Evolutionary conservation across 2,797 vertebrate genomes (phyloP), one percentile per base, ranked within the genome.

Genomic region (Zonotrichia albicollis): DNA sequence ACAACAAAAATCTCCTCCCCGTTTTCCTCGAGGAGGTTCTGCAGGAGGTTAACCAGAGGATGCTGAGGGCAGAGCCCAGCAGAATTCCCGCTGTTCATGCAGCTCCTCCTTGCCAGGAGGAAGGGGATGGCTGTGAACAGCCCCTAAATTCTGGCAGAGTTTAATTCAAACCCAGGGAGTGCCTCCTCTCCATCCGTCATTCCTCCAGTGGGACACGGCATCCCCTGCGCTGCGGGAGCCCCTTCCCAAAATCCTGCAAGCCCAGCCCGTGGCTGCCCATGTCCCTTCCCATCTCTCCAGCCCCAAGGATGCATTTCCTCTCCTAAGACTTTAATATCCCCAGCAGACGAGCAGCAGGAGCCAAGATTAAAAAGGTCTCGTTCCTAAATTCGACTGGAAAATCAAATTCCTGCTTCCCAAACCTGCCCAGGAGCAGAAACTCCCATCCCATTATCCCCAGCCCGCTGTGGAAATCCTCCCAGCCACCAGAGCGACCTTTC

Each of bases 251-350:
- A 26, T 18, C 58, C 87, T 36, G 32, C 30, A 8, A 72, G 58
- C 74, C 16, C 32, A 86, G 76, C 29, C 30, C 5, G 2, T 19
- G 21, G 55, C 40, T 50, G 36, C 50, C 58, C 77, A 18, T 6
- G 42, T 38, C 68, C 68, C 25, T 72, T n/a, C 85, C 20, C 60
- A 77, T 5, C 79, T 16, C 42, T 53, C 58, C 66, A 50, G 76
- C 54, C 73, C 92, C 86, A 50, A 83, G 64, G 50, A 85, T 14
- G 4, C 3, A 92, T 84, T 96, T 96, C 92, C 93, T 84, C 51
- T 6, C 80, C 30, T 93, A 78, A 96, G 78, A 65, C 88, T 88
- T 93, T 91, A 93, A 95, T 96, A 90, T 21, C 72, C 45, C 77
- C 27, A 55, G 83, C 42, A 95, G 93, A 95, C 88, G 34, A 90